Base-by-base conservation (phyloP, 2,797 vertebrate species). In the Sebastes trivittatus region DNA sequence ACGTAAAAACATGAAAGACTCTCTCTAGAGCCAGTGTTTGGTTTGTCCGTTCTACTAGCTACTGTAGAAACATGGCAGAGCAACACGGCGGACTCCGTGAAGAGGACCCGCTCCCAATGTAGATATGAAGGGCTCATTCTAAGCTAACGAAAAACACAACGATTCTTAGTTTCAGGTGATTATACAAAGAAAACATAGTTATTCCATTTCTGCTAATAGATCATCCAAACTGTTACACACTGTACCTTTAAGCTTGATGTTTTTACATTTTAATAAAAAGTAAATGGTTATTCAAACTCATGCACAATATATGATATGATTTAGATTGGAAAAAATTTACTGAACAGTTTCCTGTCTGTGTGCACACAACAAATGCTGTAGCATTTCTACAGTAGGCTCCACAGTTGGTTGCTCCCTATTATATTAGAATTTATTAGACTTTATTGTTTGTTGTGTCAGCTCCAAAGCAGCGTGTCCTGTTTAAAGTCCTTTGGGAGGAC, bases 401-500 rank as follows among this genome's bases (percentile, higher is more conserved):
- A 71, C 36, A 64, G 76, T 70, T 56, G 79, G 67, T 69, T 73
- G 36, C 34, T 69, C 27, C 25, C 11, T 32, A 54, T 80, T 74
- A 56, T 46, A 38, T 78, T 71, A 69, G 13, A 74, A 86, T 86
- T 55, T 56, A 72, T 79, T 61, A 36, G 58, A 32, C n/a, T 56
- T 71, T 55, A 23, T 62, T 81, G 72, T 81, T 86, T 87, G 77
- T 68, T 88, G 78, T 67, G 56, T 64, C 54, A 62, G 65, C 34
- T 78, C 76, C 73, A 87, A 75, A 72, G 32, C 83, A 74, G 75
- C 9, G 4, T 32, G 58, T 72, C 32, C 18, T 54, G 54, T 71
- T 87, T 58, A 60, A 85, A 81, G 34, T 82, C 83, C 68, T 67
- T 54, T 5, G 66, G 69, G 82, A 85, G 78, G 70, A 84, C 90